These are phyloP conservation scores for Megaceryle maxima DNA, from an alignment of 2,113 vertebrate species.

Conservation along the genomic window DNA sequence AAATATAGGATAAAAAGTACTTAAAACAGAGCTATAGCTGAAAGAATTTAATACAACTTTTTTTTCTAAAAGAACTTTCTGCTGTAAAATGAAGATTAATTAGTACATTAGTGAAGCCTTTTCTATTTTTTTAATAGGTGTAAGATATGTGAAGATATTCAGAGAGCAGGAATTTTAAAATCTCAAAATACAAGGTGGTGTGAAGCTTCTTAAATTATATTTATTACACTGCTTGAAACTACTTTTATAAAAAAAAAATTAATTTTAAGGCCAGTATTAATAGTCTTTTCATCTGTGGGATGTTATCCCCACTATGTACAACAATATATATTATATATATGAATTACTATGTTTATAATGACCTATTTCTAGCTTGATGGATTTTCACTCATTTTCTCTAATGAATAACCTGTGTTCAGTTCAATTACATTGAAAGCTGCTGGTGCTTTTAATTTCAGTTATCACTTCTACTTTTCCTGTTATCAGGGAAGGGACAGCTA, in stretches of 20 bases:
- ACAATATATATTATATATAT: background rate
- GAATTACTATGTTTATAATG: background rate
- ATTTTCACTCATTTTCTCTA: slow-evolving; percentile 18
- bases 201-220: fast-evolving
- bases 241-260: background rate
- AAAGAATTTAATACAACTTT: background rate
- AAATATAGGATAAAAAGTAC: background rate
- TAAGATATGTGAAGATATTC: background rate
- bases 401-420: background rate
- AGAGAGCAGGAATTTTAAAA: background rate
- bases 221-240: background rate
- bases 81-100: slow-evolving; percentile 21
- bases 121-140: background rate
- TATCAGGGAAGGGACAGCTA: background rate
- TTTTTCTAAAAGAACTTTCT: background rate
- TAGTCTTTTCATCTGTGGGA: background rate
- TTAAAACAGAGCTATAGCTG: background rate
- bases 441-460: slow-evolving; percentile 1
- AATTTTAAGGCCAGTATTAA: background rate
- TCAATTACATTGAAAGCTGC: background rate
- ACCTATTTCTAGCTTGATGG: background rate
- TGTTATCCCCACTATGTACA: background rate
- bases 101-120: background rate
- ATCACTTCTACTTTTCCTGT: background rate
- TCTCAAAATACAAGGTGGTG: background rate